phyloP scores from a whole-genome alignment of 2,113 vertebrate species.

The Chionodraco myersi region DNA sequence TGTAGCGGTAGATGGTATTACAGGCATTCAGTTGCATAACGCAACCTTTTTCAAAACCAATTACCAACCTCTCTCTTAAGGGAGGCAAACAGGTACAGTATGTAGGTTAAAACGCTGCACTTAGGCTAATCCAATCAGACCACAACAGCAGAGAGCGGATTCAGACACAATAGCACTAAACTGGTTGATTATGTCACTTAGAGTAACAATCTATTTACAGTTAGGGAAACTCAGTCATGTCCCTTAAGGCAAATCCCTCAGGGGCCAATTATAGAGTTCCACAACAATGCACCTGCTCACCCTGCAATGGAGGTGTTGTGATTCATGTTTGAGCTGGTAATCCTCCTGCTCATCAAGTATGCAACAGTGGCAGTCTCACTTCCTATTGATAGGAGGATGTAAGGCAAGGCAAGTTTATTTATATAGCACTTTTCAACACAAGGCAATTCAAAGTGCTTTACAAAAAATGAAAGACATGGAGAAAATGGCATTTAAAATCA shows the following conservation, averaged over 20 bases:
- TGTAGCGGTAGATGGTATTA: neutral
- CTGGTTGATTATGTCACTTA: neutral
- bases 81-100: too few relatives aligned
- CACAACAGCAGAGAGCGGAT: too few relatives aligned
- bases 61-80: too few relatives aligned
- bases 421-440: too few relatives aligned
- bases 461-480: too few relatives aligned
- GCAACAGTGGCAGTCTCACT: conserved; percentile 10
- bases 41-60: neutral
- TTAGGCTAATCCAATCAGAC: too few relatives aligned
- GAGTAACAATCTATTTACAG: neutral
- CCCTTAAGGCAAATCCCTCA: neutral
- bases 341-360: conserved; percentile 29
- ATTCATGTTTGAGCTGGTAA: conserved; percentile 53
- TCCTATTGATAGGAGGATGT: conserved; percentile 53
- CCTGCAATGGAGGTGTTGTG: neutral
- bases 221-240: neutral
- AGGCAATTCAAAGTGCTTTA: too few relatives aligned
- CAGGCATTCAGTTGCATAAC: neutral
- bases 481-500: too few relatives aligned
- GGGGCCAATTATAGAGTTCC: conserved; percentile 8
- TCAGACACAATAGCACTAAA: neutral
- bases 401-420: too few relatives aligned
- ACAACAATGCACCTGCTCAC: neutral
- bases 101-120: too few relatives aligned